Conservation (phyloP, 1,140 invertebrate species). For the Nasonia longicornis region DNA sequence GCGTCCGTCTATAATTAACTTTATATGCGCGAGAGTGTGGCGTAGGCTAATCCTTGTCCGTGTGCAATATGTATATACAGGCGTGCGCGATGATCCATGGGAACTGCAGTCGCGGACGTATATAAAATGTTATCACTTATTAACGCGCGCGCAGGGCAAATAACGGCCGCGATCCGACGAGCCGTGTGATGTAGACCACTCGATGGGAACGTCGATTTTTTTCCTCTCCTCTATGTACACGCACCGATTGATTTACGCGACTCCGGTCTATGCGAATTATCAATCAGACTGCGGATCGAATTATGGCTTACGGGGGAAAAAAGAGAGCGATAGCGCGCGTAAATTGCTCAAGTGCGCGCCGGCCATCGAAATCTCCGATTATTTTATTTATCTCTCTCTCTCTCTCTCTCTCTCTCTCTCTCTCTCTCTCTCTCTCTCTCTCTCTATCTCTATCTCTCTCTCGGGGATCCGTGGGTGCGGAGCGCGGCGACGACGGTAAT, state of each 20-base stretch:
- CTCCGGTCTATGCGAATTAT: neutral
- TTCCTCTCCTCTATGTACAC: neutral
- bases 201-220: neutral
- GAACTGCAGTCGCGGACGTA: conserved; percentile 9
- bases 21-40: neutral
- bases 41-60: neutral
- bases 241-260: neutral
- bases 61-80: neutral
- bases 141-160: conserved; percentile 4
- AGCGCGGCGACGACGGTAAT: conserved; percentile 44
- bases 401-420: too few relatives aligned
- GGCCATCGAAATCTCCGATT: conserved; percentile 36
- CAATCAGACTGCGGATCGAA: neutral
- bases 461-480: conserved; percentile 17
- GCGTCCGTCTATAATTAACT: conserved; percentile 32
- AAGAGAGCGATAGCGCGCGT: neutral
- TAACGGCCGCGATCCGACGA: neutral
- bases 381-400: conserved; percentile 49
- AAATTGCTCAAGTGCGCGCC: neutral
- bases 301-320: neutral
- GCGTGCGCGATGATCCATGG: neutral
- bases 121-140: conserved; percentile 31
- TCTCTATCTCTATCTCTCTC: too few relatives aligned
- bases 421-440: too few relatives aligned
- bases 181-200: neutral